These are phyloP conservation scores for Pachypeltis micranthus DNA, from an alignment of 1,140 invertebrate species.

Conservation along the genomic window DNA sequence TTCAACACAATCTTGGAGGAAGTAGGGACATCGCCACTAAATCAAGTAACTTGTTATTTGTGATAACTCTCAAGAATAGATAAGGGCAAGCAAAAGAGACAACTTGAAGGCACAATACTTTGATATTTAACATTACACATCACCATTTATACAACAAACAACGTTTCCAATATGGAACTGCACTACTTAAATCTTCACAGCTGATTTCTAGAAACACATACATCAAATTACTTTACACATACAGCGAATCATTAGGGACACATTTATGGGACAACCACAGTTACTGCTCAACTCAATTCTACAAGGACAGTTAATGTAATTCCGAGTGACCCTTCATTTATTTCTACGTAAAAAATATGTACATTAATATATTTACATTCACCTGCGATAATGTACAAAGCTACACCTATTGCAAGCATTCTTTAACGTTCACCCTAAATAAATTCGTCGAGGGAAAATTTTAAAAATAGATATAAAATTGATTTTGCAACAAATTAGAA, in stretches of 20 bases:
- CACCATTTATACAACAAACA: constrained; percentile 2
- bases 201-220: constrained; percentile 6
- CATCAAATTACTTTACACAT: constrained; percentile 6
- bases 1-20: no score
- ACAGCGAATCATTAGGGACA: background rate
- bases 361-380: background rate
- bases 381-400: background rate
- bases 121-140: constrained; percentile 2
- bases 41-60: no score
- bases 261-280: background rate
- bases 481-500: no score
- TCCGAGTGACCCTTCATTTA: no score
- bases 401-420: background rate
- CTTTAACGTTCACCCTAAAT: background rate
- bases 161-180: background rate
- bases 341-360: background rate
- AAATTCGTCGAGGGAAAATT: no score
- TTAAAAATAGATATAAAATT: background rate
- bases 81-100: no score
- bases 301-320: no score
- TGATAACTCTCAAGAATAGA: no score
- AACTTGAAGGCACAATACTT: constrained; percentile 9
- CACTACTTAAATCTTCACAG: background rate
- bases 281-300: no score
- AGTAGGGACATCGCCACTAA: no score